Percentiles rank a stretch among this genome's conserved stretches.
These are phyloP conservation scores for Pharmacophagus antenor DNA, from an alignment of 2,888 invertebrate species.

Conservation along the genomic window DNA sequence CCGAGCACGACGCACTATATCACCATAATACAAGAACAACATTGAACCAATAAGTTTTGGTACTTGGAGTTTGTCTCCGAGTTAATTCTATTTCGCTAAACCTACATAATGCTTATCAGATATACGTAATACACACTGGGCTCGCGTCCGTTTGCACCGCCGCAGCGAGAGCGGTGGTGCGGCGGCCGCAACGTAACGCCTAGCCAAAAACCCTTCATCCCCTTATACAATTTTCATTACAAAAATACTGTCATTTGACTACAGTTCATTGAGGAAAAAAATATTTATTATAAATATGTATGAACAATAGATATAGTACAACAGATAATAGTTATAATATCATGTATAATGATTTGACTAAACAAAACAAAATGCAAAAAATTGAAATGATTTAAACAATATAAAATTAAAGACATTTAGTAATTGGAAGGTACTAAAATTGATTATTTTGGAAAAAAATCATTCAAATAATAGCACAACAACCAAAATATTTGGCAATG, in stretches of 20 bases:
- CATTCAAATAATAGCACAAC: constrained; percentile 76
- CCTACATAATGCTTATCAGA: constrained; percentile 82
- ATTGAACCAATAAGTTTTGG: constrained; percentile 79
- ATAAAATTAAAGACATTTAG: constrained; percentile 73
- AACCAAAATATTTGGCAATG: constrained; percentile 79
- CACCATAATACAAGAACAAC: constrained; percentile 79
- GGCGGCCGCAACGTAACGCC: constrained; percentile 43
- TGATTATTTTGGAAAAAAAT: constrained; percentile 62
- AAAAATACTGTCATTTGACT: constrained; percentile 83
- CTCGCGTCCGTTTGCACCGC: constrained; percentile 34
- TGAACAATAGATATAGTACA: constrained; percentile 74
- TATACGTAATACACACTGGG: constrained; percentile 68
- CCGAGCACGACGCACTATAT: constrained; percentile 75
- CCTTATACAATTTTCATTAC: constrained; percentile 78
- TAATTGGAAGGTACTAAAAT: constrained; percentile 75
- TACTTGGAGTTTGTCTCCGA: constrained; percentile 74
- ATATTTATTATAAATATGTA: constrained; percentile 69
- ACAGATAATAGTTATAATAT: constrained; percentile 71
- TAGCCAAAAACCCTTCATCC: constrained; percentile 69
- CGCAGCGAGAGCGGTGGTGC: constrained; percentile 31
- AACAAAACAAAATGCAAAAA: constrained; percentile 80
- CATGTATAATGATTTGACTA: constrained; percentile 78
- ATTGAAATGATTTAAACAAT: constrained; percentile 77
- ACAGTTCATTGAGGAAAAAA: constrained; percentile 78
- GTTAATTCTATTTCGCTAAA: constrained; percentile 79